A percentile compares a stretch with the other conserved stretches of the same genome.
Evolutionary conservation across 2,113 vertebrate species (phyloP).

Genomic region (Holacanthus passer): DNA sequence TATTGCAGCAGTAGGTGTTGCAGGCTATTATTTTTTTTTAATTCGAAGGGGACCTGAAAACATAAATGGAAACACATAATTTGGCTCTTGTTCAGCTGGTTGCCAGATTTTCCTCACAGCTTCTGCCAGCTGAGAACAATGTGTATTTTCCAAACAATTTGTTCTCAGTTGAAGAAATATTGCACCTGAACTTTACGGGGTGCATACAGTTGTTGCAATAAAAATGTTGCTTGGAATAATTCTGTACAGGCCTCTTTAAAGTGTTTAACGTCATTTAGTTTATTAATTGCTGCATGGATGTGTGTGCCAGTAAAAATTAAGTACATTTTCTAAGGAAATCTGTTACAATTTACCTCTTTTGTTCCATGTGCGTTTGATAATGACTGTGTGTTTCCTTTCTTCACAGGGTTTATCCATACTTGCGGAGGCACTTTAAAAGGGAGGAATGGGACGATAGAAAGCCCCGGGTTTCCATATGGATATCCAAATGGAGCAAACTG

Average conservation of each 20-base stretch:
- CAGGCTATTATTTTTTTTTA: slow-evolving; percentile 11
- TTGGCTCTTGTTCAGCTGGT: slow-evolving; percentile 24
- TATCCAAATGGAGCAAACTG: slow-evolving; percentile 99
- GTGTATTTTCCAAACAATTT: slow-evolving; percentile 57
- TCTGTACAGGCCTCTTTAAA: slow-evolving; percentile 22
- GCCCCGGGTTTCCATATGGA: slow-evolving; percentile 98
- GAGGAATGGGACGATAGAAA: slow-evolving; percentile 98
- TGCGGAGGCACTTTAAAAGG: slow-evolving; percentile 98
- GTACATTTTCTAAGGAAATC: background rate
- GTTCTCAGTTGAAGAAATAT: slow-evolving; percentile 46
- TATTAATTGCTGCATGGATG: slow-evolving; percentile 26
- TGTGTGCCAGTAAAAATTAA: slow-evolving; percentile 19
- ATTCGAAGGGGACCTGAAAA: slow-evolving; percentile 39
- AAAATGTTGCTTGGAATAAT: slow-evolving; percentile 20
- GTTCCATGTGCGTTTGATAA: slow-evolving; percentile 2
- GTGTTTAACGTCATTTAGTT: slow-evolving; percentile 12
- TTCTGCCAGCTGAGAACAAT: slow-evolving; percentile 52
- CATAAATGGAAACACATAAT: slow-evolving; percentile 46
- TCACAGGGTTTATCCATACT: slow-evolving; percentile 96
- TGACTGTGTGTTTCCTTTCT: slow-evolving; percentile 51
- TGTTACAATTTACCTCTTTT: background rate
- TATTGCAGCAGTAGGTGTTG: slow-evolving; percentile 23
- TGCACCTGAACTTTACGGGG: slow-evolving; percentile 27
- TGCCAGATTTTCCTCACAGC: slow-evolving; percentile 49
- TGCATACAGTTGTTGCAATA: slow-evolving; percentile 35